These are phyloP conservation scores for Zophobas morio DNA, from an alignment of 1,140 invertebrate genomes.

Conservation along the genomic window DNA sequence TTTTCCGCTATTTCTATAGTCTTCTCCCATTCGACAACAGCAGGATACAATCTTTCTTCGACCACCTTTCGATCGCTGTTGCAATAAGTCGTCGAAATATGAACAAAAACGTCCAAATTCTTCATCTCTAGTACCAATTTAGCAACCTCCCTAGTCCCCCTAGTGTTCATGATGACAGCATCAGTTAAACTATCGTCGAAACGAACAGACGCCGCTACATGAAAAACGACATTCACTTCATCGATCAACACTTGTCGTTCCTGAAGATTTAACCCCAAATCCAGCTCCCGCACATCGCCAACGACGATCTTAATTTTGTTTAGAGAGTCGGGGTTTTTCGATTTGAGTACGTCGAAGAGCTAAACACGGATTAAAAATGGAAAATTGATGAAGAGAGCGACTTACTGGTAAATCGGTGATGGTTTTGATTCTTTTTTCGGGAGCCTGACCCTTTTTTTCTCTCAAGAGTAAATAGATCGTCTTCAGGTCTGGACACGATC, in stretches of 20 bases:
- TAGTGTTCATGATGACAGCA: conserved; percentile 72
- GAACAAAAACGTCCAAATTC: conserved; percentile 77
- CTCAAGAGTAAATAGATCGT: conserved; percentile 78
- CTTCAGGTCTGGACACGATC: conserved; percentile 76
- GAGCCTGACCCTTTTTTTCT: conserved; percentile 75
- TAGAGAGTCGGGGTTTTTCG: conserved; percentile 69
- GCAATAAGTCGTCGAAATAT: conserved; percentile 90
- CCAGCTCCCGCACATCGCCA: conserved; percentile 82
- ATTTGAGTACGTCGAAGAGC: conserved; percentile 74
- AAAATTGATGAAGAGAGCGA: conserved; percentile 15
- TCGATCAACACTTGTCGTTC: conserved; percentile 75
- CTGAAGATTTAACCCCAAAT: conserved; percentile 69
- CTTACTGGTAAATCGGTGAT: conserved; percentile 70
- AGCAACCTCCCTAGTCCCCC: conserved; percentile 73
- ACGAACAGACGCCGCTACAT: conserved; percentile 93
- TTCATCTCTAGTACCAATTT: conserved; percentile 73
- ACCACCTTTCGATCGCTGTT: conserved; percentile 79
- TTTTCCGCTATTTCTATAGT: conserved; percentile 87
- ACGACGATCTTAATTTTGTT: conserved; percentile 83
- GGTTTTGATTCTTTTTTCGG: conserved; percentile 70
- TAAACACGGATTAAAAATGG: conserved; percentile 60
- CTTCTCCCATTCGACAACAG: conserved; percentile 86
- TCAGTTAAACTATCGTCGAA: conserved; percentile 84
- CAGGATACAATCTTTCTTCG: conserved; percentile 87
- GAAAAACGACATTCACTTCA: conserved; percentile 89